Conservation (phyloP, 1,140 invertebrate genomes). For the Cydia fagiglandana region DNA sequence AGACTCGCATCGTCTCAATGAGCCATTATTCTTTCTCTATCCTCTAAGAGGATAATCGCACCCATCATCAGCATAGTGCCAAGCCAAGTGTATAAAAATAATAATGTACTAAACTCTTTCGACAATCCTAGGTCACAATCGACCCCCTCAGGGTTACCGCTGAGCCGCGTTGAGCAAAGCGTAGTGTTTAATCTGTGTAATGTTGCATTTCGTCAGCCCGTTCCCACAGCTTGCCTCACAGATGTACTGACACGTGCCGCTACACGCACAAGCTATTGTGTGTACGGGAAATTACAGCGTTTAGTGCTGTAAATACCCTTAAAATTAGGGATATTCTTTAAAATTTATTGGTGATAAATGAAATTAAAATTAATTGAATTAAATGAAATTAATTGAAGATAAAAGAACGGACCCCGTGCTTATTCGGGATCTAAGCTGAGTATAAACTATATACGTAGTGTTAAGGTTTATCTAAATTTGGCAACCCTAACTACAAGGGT, state of each 20-base stretch:
- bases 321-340: neutral
- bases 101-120: neutral
- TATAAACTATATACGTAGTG: neutral
- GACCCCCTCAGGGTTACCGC: conserved; percentile 22
- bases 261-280: conserved; percentile 39
- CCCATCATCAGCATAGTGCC: neutral
- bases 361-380: too few species aligned
- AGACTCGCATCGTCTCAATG: too few species aligned
- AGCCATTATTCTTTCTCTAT: too few species aligned
- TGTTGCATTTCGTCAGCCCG: conserved; percentile 45
- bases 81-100: neutral
- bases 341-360: neutral
- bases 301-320: neutral
- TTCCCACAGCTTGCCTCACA: conserved; percentile 52
- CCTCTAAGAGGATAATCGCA: neutral
- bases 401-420: neutral
- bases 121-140: conserved; percentile 19
- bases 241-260: conserved; percentile 43
- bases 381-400: too few species aligned
- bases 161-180: conserved; percentile 20
- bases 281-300: conserved; percentile 2
- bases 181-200: conserved; percentile 23
- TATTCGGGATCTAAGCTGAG: neutral
- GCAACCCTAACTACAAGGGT: neutral
- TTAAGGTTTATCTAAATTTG: neutral